Evolutionary conservation across 2,113 vertebrate species (phyloP).

Genomic region (Amazona vittata): DNA sequence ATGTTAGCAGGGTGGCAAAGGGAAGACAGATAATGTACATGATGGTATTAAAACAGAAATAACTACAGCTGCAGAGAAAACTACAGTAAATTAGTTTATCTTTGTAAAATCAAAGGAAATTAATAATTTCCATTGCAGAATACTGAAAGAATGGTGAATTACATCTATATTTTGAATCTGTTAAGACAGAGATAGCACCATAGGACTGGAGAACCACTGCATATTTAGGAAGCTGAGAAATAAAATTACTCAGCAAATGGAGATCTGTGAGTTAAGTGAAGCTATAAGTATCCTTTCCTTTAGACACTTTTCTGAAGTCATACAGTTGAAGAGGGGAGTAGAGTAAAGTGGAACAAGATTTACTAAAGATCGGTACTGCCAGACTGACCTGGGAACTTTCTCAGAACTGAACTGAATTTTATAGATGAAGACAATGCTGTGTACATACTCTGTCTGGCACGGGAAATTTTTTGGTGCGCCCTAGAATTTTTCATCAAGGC

Average conservation of each 20-base stretch:
- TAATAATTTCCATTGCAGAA: neutral
- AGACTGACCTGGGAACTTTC: neutral
- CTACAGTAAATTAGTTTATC: neutral
- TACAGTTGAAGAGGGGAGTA: neutral
- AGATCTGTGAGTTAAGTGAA: neutral
- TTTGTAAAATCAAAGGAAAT: slow-evolving; percentile 11
- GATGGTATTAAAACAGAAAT: neutral
- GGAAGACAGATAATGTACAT: neutral
- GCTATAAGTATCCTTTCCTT: neutral
- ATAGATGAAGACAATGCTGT: neutral
- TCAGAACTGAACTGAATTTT: neutral
- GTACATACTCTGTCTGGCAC: neutral
- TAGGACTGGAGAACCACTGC: neutral
- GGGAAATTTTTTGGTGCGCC: neutral
- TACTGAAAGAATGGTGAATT: neutral
- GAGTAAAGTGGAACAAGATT: neutral
- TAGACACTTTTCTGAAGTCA: neutral
- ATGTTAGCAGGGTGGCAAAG: neutral
- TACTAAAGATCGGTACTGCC: rapidly evolving
- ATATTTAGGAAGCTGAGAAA: neutral
- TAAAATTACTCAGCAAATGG: neutral
- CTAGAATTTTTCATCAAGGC: neutral
- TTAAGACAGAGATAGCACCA: neutral
- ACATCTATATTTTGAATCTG: neutral
- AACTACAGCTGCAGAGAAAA: neutral